Conservation (phyloP, 2,888 invertebrate genomes). For the Notocelia uddmanniana region DNA sequence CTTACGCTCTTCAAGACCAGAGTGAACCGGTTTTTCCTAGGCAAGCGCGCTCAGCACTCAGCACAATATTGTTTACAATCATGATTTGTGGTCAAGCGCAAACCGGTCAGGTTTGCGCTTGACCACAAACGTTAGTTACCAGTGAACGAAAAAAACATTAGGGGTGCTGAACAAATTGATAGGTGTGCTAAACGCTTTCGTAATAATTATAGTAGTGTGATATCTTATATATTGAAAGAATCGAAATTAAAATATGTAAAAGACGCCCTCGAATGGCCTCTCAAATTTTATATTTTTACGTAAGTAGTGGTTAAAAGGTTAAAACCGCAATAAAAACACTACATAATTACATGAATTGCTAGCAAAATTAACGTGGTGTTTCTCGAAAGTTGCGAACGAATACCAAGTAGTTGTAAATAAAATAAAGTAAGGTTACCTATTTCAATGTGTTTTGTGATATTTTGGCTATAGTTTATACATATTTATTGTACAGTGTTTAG, state of each 20-base stretch:
- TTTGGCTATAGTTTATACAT: constrained; percentile 35
- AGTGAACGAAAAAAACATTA: too few species aligned
- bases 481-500: constrained; percentile 37
- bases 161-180: too few species aligned
- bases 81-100: too few species aligned
- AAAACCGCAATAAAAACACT: not conserved
- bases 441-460: constrained; percentile 40
- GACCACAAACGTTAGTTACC: too few species aligned
- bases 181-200: too few species aligned
- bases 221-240: too few species aligned
- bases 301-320: constrained; percentile 1
- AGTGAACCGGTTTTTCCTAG: too few species aligned
- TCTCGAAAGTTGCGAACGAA: not conserved
- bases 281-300: not conserved
- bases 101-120: too few species aligned
- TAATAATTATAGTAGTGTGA: too few species aligned
- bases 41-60: too few species aligned
- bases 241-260: not conserved
- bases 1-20: too few species aligned
- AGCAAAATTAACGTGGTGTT: not conserved
- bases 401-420: constrained; percentile 11
- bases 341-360: not conserved
- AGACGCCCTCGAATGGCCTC: not conserved
- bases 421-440: constrained; percentile 27
- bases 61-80: too few species aligned